A percentile compares a stretch with the other conserved stretches of the same genome.
Conservation (phyloP, 2,113 vertebrate genomes). For the Cochlearius cochlearius region DNA sequence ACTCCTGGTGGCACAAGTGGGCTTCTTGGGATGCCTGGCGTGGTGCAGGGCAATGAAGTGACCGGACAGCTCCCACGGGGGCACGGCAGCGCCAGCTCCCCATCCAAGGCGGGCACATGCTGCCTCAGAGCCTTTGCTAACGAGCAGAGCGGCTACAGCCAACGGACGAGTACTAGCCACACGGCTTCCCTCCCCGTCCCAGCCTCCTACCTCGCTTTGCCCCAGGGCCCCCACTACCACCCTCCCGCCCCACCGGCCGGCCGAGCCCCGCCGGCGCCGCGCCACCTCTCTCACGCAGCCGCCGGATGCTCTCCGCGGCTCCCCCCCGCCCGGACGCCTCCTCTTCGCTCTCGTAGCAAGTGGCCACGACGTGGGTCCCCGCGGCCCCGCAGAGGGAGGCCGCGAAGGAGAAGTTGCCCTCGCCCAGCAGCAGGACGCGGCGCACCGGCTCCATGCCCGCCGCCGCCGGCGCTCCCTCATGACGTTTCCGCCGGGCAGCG, state of each 20-base stretch:
- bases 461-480: background rate
- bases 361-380: conserved; percentile 74
- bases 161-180: background rate
- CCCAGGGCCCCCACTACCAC: background rate
- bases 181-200: background rate
- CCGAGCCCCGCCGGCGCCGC: background rate
- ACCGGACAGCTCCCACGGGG: background rate
- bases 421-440: conserved; percentile 85
- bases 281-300: conserved; percentile 80
- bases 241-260: background rate
- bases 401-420: conserved; percentile 94
- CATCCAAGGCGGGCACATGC: rapidly evolving
- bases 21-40: rapidly evolving
- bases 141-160: background rate
- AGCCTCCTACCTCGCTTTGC: background rate
- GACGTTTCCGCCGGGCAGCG: background rate
- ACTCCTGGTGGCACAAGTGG: background rate
- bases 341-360: conserved; percentile 78
- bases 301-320: conserved; percentile 71
- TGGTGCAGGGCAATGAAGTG: rapidly evolving
- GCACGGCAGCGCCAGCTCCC: background rate
- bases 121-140: background rate
- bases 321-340: conserved; percentile 62
- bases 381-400: conserved; percentile 66
- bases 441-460: background rate